Percentiles rank a stretch among this genome's conserved stretches.
These are phyloP conservation scores for Cynoglossus semilaevis DNA, from an alignment of 2,113 vertebrate species.

Conservation along the genomic window DNA sequence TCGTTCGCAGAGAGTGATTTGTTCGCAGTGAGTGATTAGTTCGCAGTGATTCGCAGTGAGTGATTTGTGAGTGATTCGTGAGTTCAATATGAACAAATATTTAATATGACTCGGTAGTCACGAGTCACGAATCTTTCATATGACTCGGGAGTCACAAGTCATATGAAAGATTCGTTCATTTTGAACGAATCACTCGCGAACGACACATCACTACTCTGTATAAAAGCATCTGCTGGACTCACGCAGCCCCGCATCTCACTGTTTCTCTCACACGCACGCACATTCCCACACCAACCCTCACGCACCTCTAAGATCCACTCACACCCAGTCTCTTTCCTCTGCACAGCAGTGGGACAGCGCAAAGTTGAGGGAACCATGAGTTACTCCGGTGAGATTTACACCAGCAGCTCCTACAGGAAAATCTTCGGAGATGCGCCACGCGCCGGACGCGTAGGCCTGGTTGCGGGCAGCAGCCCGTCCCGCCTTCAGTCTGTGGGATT, in stretches of 20 bases:
- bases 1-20: no score
- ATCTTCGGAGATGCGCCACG: conserved; percentile 76
- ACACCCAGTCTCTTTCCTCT: conserved; percentile 21
- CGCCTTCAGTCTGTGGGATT: conserved; percentile 62
- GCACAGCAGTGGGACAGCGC: conserved; percentile 8
- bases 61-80: no score
- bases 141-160: no score
- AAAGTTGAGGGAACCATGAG: conserved; percentile 62
- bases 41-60: no score
- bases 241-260: conserved; percentile 69
- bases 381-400: conserved; percentile 74
- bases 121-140: no score
- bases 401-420: conserved; percentile 79
- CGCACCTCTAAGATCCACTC: conserved; percentile 48
- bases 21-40: no score
- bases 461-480: conserved; percentile 69
- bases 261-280: conserved; percentile 24
- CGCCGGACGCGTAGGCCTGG: conserved; percentile 58
- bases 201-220: no score
- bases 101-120: no score
- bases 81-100: no score
- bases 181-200: no score
- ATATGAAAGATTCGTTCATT: no score
- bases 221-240: conserved; percentile 69
- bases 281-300: conserved; percentile 41